Base-by-base conservation (phyloP, 2,888 invertebrate genomes). In the Leucoma salicis region DNA sequence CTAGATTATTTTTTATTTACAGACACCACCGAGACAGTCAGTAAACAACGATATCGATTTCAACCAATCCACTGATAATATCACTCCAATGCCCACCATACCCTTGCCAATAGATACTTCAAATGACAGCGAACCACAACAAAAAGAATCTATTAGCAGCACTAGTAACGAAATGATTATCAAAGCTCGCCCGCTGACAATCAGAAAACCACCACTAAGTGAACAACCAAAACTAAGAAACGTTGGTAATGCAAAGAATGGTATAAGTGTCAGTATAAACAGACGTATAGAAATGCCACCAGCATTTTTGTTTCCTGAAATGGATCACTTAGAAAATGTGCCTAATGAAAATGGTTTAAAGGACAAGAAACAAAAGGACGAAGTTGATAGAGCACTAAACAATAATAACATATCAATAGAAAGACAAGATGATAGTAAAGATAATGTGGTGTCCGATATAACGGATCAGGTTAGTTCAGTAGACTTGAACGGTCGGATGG, bases 251-350 rank as follows among this genome's bases (percentile, higher is more conserved):
- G 77, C 91, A 33, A 87, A 90, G 50, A 90, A 92, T 46, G 91
- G 92, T 41, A 91, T 94, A 32, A 93, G 92, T 67, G 91, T 94
- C 54, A 92, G 92, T 59, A 93, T 93, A 64, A 94, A 93, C 60
- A 86, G 95, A 39, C 88, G 95, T 46, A 95, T 95, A 63, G 95
- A 95, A 79, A 94, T 96, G 94, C 95, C 95, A 37, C 94, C 95
- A 10, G 94, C 94, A 13, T 95, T 95, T 76, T 87, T 95, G 38
- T 95, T 95, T 78, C 94, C 95, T 7, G 95, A 95, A 79, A 93
- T 92, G 77, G 94, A 94, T 67, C 91, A 92, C 44, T 88, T 93
- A 45, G 88, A 91, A 25, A 93, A 78, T 53, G 71, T 54, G 62
- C 72, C 68, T 53, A 83, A 65, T 45, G 83, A 80, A 51, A 84